phyloP scores from a whole-genome alignment of 2,888 invertebrate genomes.

The Timema podura region DNA sequence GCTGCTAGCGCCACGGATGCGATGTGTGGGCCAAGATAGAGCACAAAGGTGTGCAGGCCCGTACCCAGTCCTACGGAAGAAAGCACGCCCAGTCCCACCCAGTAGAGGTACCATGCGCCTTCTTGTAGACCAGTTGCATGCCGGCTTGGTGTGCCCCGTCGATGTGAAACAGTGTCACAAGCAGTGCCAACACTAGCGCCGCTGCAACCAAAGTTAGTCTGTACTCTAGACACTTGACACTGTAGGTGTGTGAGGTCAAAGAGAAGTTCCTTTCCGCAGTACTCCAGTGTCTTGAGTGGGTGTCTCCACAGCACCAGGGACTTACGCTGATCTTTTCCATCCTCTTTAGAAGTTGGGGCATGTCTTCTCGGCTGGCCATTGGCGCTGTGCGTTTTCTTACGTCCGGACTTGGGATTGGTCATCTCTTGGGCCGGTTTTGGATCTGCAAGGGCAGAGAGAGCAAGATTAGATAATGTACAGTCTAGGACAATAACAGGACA shows the following conservation, averaged over 20 bases:
- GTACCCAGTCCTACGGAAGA: constrained; percentile 98
- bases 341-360: constrained; percentile 39
- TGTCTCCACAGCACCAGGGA: constrained; percentile 74
- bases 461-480: too few species aligned
- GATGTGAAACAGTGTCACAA: constrained; percentile 18
- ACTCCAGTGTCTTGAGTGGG: constrained; percentile 74
- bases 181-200: not conserved
- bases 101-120: constrained; percentile 76
- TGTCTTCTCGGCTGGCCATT: too few species aligned
- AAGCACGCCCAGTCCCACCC: constrained; percentile 90
- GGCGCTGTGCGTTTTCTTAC: too few species aligned
- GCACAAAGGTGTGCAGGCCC: constrained; percentile 95
- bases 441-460: too few species aligned
- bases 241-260: constrained; percentile 57
- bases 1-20: constrained; percentile 97
- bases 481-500: too few species aligned
- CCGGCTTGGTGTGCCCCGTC: constrained; percentile 21
- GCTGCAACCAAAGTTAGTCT: not conserved
- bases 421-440: too few species aligned
- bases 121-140: constrained; percentile 21
- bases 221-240: constrained; percentile 50
- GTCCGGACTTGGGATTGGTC: too few species aligned
- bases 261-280: constrained; percentile 57
- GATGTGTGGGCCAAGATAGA: constrained; percentile 99
- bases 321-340: constrained; percentile 57